Percentiles rank a stretch among this genome's conserved stretches.
These are phyloP conservation scores for Peromyscus polionotus DNA, from an alignment of 2,113 vertebrate genomes.

Conservation along the genomic window DNA sequence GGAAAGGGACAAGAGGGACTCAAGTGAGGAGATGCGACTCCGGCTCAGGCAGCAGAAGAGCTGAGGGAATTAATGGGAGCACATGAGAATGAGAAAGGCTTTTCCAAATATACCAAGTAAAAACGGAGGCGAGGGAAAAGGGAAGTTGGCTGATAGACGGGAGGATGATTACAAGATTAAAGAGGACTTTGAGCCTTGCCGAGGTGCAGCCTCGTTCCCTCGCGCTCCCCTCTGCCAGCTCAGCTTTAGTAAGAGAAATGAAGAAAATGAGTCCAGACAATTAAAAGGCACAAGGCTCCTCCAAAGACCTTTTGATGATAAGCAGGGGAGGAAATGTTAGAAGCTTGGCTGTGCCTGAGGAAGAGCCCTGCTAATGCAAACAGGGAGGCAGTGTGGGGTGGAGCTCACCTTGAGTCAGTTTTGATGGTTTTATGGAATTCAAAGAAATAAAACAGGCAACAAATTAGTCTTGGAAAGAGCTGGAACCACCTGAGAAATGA, in stretches of 20 bases:
- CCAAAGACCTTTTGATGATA: slow-evolving; percentile 45
- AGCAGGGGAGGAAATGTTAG: background rate
- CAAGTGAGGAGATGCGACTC: slow-evolving; percentile 35
- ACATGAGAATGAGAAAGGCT: slow-evolving; percentile 45
- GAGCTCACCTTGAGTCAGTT: background rate
- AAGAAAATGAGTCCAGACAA: slow-evolving; percentile 76
- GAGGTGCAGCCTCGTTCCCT: background rate
- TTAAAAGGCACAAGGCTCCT: slow-evolving; percentile 62
- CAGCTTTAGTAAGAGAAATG: slow-evolving; percentile 63
- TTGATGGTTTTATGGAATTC: slow-evolving; percentile 31
- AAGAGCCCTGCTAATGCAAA: background rate
- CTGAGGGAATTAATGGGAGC: slow-evolving; percentile 60
- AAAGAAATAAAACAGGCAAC: slow-evolving; percentile 27
- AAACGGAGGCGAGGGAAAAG: background rate
- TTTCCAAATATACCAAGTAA: slow-evolving; percentile 40
- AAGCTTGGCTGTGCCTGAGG: slow-evolving; percentile 21
- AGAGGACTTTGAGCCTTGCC: slow-evolving; percentile 57
- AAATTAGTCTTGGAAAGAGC: slow-evolving; percentile 30
- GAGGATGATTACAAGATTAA: slow-evolving; percentile 59
- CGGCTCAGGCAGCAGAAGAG: slow-evolving; percentile 42
- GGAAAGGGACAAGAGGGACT: slow-evolving; percentile 25
- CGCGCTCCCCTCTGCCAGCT: background rate
- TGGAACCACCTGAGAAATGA: slow-evolving; percentile 30
- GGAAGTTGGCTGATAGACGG: background rate
- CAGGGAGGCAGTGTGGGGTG: background rate